Evolutionary conservation across 2,113 vertebrate species (phyloP).

Genomic region (Pycnonotus jocosus): DNA sequence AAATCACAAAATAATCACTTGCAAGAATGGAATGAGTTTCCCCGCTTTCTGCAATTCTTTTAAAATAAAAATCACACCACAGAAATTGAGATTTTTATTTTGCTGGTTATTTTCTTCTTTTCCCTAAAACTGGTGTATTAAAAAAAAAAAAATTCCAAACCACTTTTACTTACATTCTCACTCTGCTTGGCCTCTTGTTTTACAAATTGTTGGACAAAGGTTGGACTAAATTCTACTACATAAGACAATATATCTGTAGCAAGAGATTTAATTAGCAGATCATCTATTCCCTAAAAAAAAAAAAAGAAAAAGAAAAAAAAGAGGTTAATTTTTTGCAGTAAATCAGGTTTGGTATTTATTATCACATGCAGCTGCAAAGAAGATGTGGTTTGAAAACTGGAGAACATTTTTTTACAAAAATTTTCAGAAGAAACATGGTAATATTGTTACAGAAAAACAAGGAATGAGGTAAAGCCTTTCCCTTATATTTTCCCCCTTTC

Average conservation of each 20-base stretch:
- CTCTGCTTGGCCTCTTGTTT: constrained; percentile 95
- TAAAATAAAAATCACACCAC: not conserved
- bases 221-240: constrained; percentile 94
- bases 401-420: not conserved
- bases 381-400: not conserved
- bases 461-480: not conserved
- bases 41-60: not conserved
- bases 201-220: constrained; percentile 92
- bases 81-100: not conserved
- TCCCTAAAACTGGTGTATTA: not conserved
- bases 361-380: not conserved
- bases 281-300: constrained; percentile 85
- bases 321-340: not conserved
- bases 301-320: not conserved
- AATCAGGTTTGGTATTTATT: not conserved
- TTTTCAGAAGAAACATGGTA: not conserved
- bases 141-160: not conserved
- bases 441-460: not conserved
- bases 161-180: constrained; percentile 84
- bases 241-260: constrained; percentile 97
- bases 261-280: constrained; percentile 90
- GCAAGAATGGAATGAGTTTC: not conserved
- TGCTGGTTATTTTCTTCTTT: not conserved
- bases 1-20: not conserved
- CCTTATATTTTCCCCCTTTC: not conserved